Evolutionary conservation across 2,113 vertebrate genomes (phyloP).

Genomic region (Channa argus): DNA sequence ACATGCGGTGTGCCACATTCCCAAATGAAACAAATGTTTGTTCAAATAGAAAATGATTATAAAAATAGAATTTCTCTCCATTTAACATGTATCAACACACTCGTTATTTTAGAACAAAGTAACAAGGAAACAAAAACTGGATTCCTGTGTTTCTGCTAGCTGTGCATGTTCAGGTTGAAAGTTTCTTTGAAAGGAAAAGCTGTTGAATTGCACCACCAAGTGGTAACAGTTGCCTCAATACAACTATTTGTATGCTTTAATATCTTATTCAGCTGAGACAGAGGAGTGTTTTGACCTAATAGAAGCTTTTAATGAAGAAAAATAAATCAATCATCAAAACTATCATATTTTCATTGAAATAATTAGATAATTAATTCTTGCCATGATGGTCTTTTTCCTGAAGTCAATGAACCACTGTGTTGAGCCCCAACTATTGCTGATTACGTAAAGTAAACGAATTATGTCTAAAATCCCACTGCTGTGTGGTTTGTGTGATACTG

Average conservation of each 20-base stretch:
- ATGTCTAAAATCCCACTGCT: slow-evolving; percentile 9
- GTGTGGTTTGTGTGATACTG: slow-evolving; percentile 23
- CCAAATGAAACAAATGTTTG: no score
- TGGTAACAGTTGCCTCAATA: slow-evolving; percentile 12
- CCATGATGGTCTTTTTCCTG: not conserved
- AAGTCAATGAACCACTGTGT: not conserved
- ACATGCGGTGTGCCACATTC: no score
- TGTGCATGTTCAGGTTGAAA: no score
- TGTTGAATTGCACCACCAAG: slow-evolving; percentile 29
- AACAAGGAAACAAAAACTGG: no score
- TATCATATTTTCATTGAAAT: not conserved
- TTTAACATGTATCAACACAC: no score
- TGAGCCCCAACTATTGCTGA: slow-evolving; percentile 14
- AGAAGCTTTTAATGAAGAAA: not conserved
- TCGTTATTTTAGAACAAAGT: no score
- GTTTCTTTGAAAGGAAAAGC: not conserved
- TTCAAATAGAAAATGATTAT: no score
- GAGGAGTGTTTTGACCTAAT: not conserved
- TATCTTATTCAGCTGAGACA: not conserved
- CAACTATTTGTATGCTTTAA: slow-evolving; percentile 1
- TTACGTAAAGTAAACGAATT: slow-evolving; percentile 12
- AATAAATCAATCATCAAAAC: not conserved
- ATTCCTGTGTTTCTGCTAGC: no score
- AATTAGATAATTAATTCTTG: slow-evolving; percentile 14
- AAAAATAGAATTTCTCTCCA: no score